Evolutionary conservation across 2,888 invertebrate genomes (phyloP).

Genomic region (Synanthedon tipuliformis): DNA sequence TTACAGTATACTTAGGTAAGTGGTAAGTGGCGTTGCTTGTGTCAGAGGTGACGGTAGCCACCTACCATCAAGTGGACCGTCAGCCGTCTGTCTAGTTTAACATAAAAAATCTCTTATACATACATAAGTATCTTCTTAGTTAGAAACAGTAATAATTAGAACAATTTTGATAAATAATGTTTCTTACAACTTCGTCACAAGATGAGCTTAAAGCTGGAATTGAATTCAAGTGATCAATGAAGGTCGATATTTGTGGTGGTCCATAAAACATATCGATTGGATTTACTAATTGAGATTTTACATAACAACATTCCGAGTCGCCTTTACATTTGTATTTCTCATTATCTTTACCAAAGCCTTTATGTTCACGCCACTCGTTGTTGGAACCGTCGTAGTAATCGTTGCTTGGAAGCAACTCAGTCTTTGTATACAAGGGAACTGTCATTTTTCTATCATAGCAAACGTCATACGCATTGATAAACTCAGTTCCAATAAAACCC

Average conservation of each 20-base stretch:
- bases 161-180: background rate
- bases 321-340: background rate
- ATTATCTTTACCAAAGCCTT: background rate
- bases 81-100: no score
- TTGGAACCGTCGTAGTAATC: background rate
- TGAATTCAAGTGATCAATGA: conserved; percentile 15
- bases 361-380: background rate
- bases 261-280: conserved; percentile 12
- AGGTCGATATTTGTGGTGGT: conserved; percentile 12
- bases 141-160: no score
- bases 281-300: conserved; percentile 14
- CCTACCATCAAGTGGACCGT: no score
- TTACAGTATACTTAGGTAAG: no score
- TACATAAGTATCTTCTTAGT: no score
- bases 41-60: no score
- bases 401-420: background rate
- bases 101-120: no score
- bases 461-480: conserved; percentile 5
- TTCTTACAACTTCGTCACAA: conserved; percentile 1
- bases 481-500: conserved; percentile 2
- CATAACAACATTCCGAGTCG: conserved; percentile 10
- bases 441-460: conserved; percentile 5
- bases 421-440: conserved; percentile 3
- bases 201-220: conserved; percentile 5
- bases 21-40: no score